These are phyloP conservation scores for Oophaga sylvatica DNA, from an alignment of 2,797 vertebrate genomes.

Conservation along the genomic window DNA sequence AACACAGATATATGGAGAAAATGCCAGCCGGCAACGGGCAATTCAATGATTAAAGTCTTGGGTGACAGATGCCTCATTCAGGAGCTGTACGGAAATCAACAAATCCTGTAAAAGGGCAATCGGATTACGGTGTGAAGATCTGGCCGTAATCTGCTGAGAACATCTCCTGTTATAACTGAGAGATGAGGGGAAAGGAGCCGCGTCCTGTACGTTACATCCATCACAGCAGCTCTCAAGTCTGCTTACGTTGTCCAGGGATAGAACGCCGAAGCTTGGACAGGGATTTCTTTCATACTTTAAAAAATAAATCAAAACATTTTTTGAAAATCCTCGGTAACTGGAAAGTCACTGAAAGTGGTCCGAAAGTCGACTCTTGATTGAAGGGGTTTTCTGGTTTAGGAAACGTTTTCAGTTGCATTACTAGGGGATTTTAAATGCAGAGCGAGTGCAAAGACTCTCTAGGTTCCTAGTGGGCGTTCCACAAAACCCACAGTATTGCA, in stretches of 20 bases:
- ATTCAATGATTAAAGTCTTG: constrained; percentile 14
- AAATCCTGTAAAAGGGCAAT: constrained; percentile 49
- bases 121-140: constrained; percentile 41
- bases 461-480: too few species aligned
- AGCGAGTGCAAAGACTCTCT: too few species aligned
- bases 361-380: not conserved
- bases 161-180: constrained; percentile 29
- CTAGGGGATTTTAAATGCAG: too few species aligned
- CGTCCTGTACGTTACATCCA: not conserved
- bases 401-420: too few species aligned
- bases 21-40: not conserved
- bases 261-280: not conserved
- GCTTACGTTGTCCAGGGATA: not conserved
- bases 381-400: too few species aligned
- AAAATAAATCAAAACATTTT: too few species aligned
- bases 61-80: constrained; percentile 27
- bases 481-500: too few species aligned
- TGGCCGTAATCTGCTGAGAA: constrained; percentile 13
- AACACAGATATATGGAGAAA: not conserved
- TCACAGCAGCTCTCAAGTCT: not conserved
- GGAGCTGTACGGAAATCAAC: constrained; percentile 1
- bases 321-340: too few species aligned
- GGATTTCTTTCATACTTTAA: not conserved
- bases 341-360: not conserved
- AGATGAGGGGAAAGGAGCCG: not conserved